Evolutionary conservation across 2,797 vertebrate genomes (phyloP).

Genomic region (Helostoma temminkii): DNA sequence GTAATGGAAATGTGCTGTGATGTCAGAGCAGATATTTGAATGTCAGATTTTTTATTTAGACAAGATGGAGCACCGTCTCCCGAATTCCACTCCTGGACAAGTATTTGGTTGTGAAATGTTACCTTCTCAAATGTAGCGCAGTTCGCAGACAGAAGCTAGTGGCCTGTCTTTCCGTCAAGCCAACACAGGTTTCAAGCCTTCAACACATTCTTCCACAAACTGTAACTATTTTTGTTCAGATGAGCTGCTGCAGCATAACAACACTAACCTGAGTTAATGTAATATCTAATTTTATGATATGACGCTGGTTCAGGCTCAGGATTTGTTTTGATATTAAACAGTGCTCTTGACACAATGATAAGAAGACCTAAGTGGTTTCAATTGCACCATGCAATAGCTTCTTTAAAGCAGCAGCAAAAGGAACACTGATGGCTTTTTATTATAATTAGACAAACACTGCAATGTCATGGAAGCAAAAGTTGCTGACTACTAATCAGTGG

Average conservation of each 20-base stretch:
- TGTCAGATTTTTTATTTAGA: slow-evolving; percentile 26
- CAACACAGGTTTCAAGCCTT: slow-evolving; percentile 35
- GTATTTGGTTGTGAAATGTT: slow-evolving; percentile 60
- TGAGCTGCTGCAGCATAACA: slow-evolving; percentile 33
- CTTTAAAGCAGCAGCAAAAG: slow-evolving; percentile 3
- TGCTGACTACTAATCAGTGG: not conserved
- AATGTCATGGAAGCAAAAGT: slow-evolving; percentile 1
- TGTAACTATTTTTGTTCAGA: slow-evolving; percentile 26
- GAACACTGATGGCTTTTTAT: slow-evolving; percentile 2
- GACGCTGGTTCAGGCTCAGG: not conserved
- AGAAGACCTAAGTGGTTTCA: not conserved
- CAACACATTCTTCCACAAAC: slow-evolving; percentile 54
- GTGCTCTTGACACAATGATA: not conserved
- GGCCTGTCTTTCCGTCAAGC: slow-evolving; percentile 40
- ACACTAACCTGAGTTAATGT: not conserved
- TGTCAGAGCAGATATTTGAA: slow-evolving; percentile 51
- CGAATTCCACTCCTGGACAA: slow-evolving; percentile 50
- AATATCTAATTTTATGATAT: not conserved
- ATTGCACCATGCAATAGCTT: not conserved
- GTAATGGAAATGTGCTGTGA: slow-evolving; percentile 30
- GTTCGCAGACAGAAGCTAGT: slow-evolving; percentile 8
- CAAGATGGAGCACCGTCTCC: slow-evolving; percentile 53
- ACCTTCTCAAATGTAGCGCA: slow-evolving; percentile 23
- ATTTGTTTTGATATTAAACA: not conserved
- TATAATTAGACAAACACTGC: not conserved